Percentiles rank a stretch among this genome's conserved stretches.
Evolutionary conservation across 35 echinoderm and acorn worm species (phyloP).

Genomic region (Patiria miniata): DNA sequence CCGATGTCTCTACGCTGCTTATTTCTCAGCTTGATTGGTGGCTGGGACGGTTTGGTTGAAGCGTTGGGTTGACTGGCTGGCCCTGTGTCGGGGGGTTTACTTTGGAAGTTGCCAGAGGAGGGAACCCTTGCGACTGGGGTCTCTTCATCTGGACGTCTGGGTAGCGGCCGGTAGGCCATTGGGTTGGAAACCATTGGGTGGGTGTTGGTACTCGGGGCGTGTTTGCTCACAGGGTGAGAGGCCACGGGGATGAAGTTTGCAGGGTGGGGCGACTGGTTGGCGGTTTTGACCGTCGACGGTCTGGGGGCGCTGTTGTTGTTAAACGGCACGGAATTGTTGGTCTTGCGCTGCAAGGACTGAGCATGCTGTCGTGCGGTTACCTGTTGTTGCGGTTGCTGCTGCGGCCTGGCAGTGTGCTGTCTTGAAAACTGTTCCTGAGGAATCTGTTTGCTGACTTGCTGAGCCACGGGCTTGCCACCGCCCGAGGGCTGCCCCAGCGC

Average conservation of each 20-base stretch:
- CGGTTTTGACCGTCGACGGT: not conserved
- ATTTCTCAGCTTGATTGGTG: not conserved
- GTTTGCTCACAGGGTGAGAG: slow-evolving; percentile 4
- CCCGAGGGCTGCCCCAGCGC: not conserved
- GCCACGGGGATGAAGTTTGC: slow-evolving; percentile 3
- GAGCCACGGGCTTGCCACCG: not conserved
- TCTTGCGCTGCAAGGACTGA: not conserved
- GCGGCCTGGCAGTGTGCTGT: not conserved
- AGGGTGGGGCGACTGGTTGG: not conserved
- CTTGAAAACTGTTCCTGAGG: not conserved
- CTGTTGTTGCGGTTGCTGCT: not conserved
- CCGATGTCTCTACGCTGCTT: slow-evolving; percentile 8
- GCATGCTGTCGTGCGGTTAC: not conserved
- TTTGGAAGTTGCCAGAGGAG: not conserved
- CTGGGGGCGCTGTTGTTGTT: not conserved
- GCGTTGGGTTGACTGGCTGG: not conserved
- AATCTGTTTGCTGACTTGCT: slow-evolving; percentile 7
- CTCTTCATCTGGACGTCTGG: slow-evolving; percentile 24
- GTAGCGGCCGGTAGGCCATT: not conserved
- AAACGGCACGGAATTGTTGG: not conserved
- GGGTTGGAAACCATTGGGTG: slow-evolving; percentile 7
- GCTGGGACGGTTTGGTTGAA: not conserved
- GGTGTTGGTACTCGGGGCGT: not conserved
- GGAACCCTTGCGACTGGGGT: not conserved
- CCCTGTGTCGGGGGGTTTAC: not conserved